Percentiles rank a stretch among this genome's conserved stretches.
Conservation (phyloP, 30 jellyfish, hydroid and myxozoan species). For the Euphysa ruthae region DNA sequence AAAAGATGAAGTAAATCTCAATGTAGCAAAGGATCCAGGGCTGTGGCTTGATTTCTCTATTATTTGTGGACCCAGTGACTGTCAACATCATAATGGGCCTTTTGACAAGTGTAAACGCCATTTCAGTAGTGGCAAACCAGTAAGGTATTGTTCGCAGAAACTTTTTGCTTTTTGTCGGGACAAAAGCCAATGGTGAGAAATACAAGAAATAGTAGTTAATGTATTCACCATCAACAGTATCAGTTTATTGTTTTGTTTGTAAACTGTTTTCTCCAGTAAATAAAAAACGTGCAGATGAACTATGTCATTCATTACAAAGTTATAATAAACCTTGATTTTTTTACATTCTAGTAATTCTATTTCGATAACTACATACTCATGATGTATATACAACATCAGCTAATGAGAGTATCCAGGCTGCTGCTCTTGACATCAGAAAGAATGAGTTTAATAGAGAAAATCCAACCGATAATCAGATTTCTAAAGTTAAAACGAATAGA, state of each 20-base stretch:
- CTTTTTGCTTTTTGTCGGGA: conserved; percentile 10
- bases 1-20: too few relatives aligned
- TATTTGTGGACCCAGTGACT: neutral
- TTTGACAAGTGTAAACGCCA: neutral
- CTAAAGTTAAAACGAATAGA: too few relatives aligned
- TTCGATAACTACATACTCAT: too few relatives aligned
- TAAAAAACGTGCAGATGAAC: too few relatives aligned
- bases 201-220: conserved; percentile 5
- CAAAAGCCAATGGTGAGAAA: conserved; percentile 31
- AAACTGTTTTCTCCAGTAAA: conserved; percentile 7
- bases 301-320: too few relatives aligned
- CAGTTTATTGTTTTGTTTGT: conserved; percentile 29
- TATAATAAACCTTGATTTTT: too few relatives aligned
- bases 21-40: conserved; percentile 62
- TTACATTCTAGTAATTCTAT: too few relatives aligned
- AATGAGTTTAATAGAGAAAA: too few relatives aligned
- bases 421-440: too few relatives aligned
- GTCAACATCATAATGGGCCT: neutral
- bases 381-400: too few relatives aligned
- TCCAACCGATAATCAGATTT: too few relatives aligned
- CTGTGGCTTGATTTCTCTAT: conserved; percentile 67
- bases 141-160: conserved; percentile 25
- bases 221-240: conserved; percentile 31
- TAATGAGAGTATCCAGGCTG: too few relatives aligned
- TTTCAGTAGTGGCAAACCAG: neutral